Conservation (phyloP, 2,888 invertebrate genomes). For the Pyrrhosoma nymphula region DNA sequence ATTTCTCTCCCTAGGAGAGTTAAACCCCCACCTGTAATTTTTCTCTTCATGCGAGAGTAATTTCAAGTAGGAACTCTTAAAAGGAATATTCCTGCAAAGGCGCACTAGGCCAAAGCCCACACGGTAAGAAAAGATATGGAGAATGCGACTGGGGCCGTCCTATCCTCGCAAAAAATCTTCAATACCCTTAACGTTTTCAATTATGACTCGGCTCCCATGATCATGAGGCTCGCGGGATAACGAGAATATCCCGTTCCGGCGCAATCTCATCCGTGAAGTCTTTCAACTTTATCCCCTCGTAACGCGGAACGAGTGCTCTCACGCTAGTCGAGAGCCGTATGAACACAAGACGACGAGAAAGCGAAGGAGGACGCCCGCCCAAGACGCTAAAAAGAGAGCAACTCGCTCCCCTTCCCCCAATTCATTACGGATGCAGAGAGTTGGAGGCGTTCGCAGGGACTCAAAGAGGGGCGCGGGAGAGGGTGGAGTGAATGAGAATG, state of each 20-base stretch:
- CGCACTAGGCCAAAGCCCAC: neutral
- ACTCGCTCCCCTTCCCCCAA: neutral
- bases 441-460: neutral
- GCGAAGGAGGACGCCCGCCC: neutral
- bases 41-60: neutral
- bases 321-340: neutral
- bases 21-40: neutral
- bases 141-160: neutral
- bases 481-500: neutral
- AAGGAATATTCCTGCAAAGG: neutral
- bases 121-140: neutral
- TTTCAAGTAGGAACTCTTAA: neutral
- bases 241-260: neutral
- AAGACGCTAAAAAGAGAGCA: neutral
- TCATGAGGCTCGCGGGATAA: neutral
- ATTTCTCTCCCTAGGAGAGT: neutral
- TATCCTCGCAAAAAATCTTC: neutral
- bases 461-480: neutral
- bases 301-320: neutral
- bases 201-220: neutral
- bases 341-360: neutral
- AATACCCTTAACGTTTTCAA: neutral
- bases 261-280: neutral
- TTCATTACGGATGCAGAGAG: neutral
- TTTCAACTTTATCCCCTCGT: neutral